These are phyloP conservation scores for Ophion ellenae DNA, from an alignment of 2,888 invertebrate genomes.

Conservation along the genomic window DNA sequence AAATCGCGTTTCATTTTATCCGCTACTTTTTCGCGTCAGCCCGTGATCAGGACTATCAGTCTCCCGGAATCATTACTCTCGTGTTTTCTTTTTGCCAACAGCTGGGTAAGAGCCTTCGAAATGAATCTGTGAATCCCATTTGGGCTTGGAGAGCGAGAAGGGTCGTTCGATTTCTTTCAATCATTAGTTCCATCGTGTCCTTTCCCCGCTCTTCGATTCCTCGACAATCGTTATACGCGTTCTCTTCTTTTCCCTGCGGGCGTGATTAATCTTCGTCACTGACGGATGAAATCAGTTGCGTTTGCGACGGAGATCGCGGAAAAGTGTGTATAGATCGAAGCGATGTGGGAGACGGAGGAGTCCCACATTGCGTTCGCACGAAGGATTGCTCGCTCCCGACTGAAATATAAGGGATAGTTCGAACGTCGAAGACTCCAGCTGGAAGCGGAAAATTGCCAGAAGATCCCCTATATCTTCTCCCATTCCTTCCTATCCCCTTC, in stretches of 20 bases:
- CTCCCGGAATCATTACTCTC: not conserved
- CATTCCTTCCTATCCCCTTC: constrained; percentile 1
- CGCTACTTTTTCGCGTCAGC: not conserved
- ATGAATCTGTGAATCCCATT: constrained; percentile 50
- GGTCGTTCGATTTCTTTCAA: constrained; percentile 60
- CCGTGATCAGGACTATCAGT: constrained; percentile 6
- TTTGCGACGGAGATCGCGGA: constrained; percentile 1
- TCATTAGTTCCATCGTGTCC: constrained; percentile 52
- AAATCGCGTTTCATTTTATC: not conserved
- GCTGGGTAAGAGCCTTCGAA: constrained; percentile 22
- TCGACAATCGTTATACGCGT: constrained; percentile 42
- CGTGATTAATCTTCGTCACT: constrained; percentile 66
- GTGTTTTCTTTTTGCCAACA: constrained; percentile 16
- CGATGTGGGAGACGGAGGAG: not conserved
- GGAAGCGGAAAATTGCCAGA: constrained; percentile 47
- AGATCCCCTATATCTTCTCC: constrained; percentile 4
- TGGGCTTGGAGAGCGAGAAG: constrained; percentile 9
- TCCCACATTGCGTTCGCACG: not conserved
- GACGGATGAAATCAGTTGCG: constrained; percentile 64
- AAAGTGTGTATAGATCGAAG: not conserved
- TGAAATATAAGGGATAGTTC: constrained; percentile 38
- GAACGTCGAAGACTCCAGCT: constrained; percentile 44
- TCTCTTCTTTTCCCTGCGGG: constrained; percentile 59
- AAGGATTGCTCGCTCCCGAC: constrained; percentile 35
- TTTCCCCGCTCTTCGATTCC: constrained; percentile 8